Conservation (phyloP, 1,140 invertebrate species). For the Acromyrmex charruanus region DNA sequence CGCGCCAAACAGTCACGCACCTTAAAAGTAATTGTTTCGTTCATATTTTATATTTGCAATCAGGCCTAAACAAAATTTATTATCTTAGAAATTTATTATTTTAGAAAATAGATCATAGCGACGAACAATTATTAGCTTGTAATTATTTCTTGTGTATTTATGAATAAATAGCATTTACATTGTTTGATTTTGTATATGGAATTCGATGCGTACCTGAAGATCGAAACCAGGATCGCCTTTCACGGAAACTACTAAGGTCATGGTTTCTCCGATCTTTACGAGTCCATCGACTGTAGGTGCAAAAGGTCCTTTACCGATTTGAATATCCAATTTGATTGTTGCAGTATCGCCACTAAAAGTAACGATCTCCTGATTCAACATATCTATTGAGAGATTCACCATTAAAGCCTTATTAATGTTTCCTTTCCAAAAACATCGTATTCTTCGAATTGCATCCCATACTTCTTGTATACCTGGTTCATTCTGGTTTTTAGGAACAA, state of each 20-base stretch:
- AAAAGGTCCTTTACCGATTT: background rate
- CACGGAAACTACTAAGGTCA: background rate
- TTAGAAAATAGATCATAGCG: too few relatives aligned
- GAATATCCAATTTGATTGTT: background rate
- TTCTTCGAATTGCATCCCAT: slow-evolving; percentile 92
- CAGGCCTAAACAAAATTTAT: background rate
- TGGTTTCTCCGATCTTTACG: background rate
- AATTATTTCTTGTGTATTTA: background rate
- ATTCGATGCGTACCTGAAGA: background rate
- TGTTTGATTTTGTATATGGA: background rate
- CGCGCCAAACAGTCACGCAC: background rate
- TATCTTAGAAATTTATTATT: background rate
- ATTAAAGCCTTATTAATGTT: slow-evolving; percentile 91
- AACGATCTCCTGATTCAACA: slow-evolving; percentile 93
- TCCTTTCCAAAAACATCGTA: slow-evolving; percentile 94
- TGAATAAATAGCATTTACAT: background rate
- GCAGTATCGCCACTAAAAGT: slow-evolving; percentile 75
- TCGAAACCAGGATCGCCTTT: background rate
- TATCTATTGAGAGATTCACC: slow-evolving; percentile 92
- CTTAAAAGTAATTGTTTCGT: background rate
- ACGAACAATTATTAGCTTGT: background rate
- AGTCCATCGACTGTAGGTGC: background rate
- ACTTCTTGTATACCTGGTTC: slow-evolving; percentile 93
- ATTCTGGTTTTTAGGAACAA: slow-evolving; percentile 85
- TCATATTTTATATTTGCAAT: background rate